These are phyloP conservation scores for Picathartes gymnocephalus DNA, from an alignment of 2,113 vertebrate genomes.

Conservation along the genomic window DNA sequence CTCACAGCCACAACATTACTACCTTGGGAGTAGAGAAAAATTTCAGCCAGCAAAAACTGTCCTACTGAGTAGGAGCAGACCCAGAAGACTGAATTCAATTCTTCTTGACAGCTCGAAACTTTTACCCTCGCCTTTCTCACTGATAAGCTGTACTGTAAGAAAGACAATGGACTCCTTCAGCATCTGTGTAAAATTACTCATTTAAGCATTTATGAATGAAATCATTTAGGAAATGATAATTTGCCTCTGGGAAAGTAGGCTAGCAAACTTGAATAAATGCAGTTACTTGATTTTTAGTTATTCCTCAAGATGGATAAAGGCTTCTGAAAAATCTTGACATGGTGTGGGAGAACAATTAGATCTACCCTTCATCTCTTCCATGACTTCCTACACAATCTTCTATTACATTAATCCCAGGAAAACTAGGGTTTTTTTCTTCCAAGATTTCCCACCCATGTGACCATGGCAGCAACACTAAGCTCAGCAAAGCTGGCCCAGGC, in stretches of 20 bases:
- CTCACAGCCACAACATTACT: background rate
- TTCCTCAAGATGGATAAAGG: background rate
- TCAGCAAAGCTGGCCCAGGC: background rate
- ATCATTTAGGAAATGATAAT: background rate
- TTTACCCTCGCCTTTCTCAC: background rate
- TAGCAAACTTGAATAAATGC: background rate
- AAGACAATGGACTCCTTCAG: background rate
- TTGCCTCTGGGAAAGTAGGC: constrained; percentile 10
- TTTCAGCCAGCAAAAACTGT: background rate
- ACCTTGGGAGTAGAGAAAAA: background rate
- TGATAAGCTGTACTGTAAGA: background rate
- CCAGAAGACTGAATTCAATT: background rate
- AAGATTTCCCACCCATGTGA: background rate
- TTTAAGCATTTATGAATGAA: constrained; percentile 20
- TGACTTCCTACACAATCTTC: background rate
- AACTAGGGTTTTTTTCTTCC: background rate
- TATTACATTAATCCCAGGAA: background rate
- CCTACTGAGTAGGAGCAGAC: background rate
- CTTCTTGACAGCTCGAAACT: background rate
- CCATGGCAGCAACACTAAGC: background rate
- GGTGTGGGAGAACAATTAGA: background rate
- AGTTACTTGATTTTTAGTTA: constrained; percentile 9
- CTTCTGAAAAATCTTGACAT: background rate
- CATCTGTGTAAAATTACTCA: background rate
- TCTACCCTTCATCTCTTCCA: background rate